Evolutionary conservation across 2,797 vertebrate species (phyloP).

Genomic region (Chiloscyllium punctatum): DNA sequence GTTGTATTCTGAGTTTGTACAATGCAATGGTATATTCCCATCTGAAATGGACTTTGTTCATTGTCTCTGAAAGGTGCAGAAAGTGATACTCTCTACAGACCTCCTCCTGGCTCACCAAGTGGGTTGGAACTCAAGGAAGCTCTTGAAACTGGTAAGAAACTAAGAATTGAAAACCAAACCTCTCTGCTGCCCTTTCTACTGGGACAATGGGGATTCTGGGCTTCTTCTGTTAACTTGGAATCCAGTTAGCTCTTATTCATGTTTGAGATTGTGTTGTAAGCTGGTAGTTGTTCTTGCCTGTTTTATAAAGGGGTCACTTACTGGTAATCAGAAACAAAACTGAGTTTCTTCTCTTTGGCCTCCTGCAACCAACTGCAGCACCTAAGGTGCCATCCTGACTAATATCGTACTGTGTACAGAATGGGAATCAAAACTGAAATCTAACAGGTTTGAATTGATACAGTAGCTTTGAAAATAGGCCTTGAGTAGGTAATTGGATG

Average conservation of each 20-base stretch:
- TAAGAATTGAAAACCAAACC: not conserved
- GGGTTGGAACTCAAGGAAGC: constrained; percentile 59
- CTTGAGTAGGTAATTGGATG: not conserved
- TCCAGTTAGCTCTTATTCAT: not conserved
- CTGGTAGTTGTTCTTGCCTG: not conserved
- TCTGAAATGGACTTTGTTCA: constrained; percentile 28
- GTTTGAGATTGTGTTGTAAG: not conserved
- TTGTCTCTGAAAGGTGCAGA: constrained; percentile 44
- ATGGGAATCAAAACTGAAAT: not conserved
- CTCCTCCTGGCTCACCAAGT: constrained; percentile 44
- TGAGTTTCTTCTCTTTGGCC: not conserved
- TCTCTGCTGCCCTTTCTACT: not conserved
- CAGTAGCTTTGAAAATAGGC: not conserved
- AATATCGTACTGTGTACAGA: not conserved
- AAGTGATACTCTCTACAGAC: constrained; percentile 55
- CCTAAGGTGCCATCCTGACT: not conserved
- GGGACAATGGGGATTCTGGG: not conserved
- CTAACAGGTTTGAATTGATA: not conserved
- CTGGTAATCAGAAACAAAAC: not conserved
- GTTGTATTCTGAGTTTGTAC: not conserved
- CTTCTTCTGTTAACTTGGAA: not conserved
- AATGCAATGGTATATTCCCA: not conserved
- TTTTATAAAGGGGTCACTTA: not conserved
- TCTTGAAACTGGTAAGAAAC: constrained; percentile 59
- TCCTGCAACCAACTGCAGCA: too few relatives aligned